phyloP scores from a whole-genome alignment of 2,113 vertebrate genomes.

The Gallinago undulata region DNA sequence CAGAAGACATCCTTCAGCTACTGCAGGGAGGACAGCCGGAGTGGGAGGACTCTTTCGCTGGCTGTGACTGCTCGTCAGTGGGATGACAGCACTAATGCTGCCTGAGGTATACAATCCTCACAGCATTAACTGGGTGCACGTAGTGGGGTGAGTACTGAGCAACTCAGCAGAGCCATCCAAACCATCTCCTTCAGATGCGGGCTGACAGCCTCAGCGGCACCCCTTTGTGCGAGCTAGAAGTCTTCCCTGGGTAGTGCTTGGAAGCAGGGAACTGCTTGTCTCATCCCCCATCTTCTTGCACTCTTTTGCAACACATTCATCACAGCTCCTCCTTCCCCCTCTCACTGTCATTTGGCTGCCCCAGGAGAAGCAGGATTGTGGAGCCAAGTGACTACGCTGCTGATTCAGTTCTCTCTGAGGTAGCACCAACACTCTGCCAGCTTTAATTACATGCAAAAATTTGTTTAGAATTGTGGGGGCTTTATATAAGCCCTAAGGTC shows the following conservation, averaged over 20 bases:
- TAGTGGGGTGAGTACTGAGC: background rate
- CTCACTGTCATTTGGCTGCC: background rate
- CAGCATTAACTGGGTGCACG: background rate
- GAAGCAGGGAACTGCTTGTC: background rate
- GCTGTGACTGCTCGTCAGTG: fast-evolving
- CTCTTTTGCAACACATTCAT: background rate
- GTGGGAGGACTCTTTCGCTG: fast-evolving
- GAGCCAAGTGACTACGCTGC: background rate
- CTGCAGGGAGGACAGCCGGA: background rate
- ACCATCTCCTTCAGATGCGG: background rate
- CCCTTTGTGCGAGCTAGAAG: background rate
- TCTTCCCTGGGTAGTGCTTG: background rate
- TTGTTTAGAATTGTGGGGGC: background rate
- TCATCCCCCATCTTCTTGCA: background rate
- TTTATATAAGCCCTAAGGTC: background rate
- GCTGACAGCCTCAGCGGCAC: background rate
- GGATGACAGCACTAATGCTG: fast-evolving
- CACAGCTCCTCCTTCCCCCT: background rate
- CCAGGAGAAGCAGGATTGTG: background rate
- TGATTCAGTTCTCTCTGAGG: background rate
- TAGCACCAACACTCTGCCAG: background rate
- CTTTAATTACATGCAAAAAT: background rate
- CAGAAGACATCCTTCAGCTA: background rate
- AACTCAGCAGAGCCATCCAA: background rate
- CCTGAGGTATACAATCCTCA: background rate